Percentiles rank a stretch among this genome's conserved stretches.
Conservation (phyloP, 2,888 invertebrate species). For the Polymixis flavicincta region DNA sequence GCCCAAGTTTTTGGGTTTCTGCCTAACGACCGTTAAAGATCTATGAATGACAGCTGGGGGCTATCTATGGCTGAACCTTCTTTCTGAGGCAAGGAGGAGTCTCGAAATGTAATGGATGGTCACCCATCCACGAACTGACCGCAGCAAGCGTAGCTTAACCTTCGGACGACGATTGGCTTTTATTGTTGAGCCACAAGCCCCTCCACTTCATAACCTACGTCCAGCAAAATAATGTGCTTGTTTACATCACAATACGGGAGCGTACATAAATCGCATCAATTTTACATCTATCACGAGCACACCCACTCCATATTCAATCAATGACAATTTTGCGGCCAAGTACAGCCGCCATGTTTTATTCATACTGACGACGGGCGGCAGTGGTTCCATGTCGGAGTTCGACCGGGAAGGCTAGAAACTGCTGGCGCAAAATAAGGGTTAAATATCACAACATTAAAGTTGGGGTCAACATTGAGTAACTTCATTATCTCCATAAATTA, state of each 20-base stretch:
- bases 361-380: constrained; percentile 42
- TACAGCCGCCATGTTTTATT: constrained; percentile 62
- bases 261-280: constrained; percentile 42
- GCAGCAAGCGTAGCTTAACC: too few species aligned
- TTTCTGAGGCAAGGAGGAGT: too few species aligned
- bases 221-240: constrained; percentile 14
- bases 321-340: constrained; percentile 55
- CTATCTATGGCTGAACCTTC: too few species aligned
- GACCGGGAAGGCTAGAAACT: constrained; percentile 26
- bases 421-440: constrained; percentile 33
- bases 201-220: background rate
- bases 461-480: background rate
- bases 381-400: constrained; percentile 19
- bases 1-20: too few species aligned
- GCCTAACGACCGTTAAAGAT: too few species aligned
- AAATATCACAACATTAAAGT: constrained; percentile 4
- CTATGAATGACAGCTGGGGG: too few species aligned
- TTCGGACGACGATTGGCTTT: too few species aligned
- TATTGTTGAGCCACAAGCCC: too few species aligned
- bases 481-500: background rate
- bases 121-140: too few species aligned
- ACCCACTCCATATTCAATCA: constrained; percentile 52
- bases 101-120: too few species aligned
- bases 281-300: constrained; percentile 57
- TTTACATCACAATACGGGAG: constrained; percentile 19